These are phyloP conservation scores for Hedya salicella DNA, from an alignment of 2,888 invertebrate species.

Conservation along the genomic window DNA sequence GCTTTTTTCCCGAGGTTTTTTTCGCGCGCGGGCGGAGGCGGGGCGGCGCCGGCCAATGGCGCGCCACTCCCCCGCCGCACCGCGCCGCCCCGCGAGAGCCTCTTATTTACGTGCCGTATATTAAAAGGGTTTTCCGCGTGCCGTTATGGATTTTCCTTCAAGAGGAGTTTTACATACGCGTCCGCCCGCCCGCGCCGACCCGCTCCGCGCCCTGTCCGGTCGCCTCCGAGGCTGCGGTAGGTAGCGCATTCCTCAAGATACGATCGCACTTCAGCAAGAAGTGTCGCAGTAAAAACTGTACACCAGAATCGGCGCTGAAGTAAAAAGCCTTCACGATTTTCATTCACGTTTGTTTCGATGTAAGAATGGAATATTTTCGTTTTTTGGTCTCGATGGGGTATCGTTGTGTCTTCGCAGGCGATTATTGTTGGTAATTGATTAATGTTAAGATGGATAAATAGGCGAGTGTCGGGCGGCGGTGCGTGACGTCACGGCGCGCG, in stretches of 20 bases:
- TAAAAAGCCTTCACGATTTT: slow-evolving; percentile 35
- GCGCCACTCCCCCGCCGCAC: slow-evolving; percentile 62
- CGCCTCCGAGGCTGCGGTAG: slow-evolving; percentile 33
- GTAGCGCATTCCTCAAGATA: slow-evolving; percentile 21
- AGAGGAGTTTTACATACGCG: slow-evolving; percentile 75
- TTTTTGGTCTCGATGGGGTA: slow-evolving; percentile 2
- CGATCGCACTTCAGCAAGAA: slow-evolving; percentile 25
- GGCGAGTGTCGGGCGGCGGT: slow-evolving; percentile 19
- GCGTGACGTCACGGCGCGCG: slow-evolving; percentile 45
- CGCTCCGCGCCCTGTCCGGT: slow-evolving; percentile 34
- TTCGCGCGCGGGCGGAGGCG: slow-evolving; percentile 74
- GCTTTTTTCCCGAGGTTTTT: slow-evolving; percentile 74
- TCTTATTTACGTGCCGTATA: slow-evolving; percentile 84
- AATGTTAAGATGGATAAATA: slow-evolving; percentile 21
- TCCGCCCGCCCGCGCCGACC: slow-evolving; percentile 43
- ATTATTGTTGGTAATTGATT: slow-evolving; percentile 30
- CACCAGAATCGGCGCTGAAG: slow-evolving; percentile 23
- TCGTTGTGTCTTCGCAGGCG: slow-evolving; percentile 18
- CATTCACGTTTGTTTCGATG: slow-evolving; percentile 27
- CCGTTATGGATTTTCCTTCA: slow-evolving; percentile 82
- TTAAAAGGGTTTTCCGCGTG: slow-evolving; percentile 85
- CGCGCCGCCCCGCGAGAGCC: slow-evolving; percentile 58
- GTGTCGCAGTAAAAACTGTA: slow-evolving; percentile 23
- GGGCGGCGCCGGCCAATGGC: slow-evolving; percentile 70
- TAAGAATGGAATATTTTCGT: slow-evolving; percentile 26